Evolutionary conservation across 1,140 invertebrate genomes (phyloP).

Genomic region (Cotesia vestalis): DNA sequence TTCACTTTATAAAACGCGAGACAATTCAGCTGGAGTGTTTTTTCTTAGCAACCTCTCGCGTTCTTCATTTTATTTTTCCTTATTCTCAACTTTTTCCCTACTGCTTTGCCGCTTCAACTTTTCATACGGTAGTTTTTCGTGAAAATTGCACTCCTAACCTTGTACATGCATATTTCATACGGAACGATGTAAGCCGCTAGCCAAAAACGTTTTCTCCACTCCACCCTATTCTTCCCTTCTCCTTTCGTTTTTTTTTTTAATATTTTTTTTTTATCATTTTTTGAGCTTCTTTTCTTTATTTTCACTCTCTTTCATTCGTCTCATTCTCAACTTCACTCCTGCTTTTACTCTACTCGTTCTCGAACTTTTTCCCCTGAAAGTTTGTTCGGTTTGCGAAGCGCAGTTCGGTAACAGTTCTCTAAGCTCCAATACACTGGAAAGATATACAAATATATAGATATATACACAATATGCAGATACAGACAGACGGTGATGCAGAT

Average conservation of each 20-base stretch:
- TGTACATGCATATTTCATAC: slow-evolving; percentile 59
- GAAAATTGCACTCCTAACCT: slow-evolving; percentile 55
- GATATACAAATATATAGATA: too few relatives aligned
- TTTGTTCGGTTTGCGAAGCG: background rate
- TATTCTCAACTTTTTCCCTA: slow-evolving; percentile 26
- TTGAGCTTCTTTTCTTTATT: background rate
- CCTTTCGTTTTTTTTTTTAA: slow-evolving; percentile 12
- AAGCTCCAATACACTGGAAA: too few relatives aligned
- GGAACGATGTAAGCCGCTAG: slow-evolving; percentile 47
- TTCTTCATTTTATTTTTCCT: slow-evolving; percentile 22
- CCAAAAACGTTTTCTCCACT: slow-evolving; percentile 33
- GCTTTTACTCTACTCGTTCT: background rate
- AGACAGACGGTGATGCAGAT: too few relatives aligned
- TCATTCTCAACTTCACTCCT: background rate
- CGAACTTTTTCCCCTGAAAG: slow-evolving; percentile 17
- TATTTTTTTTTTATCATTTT: slow-evolving; percentile 14
- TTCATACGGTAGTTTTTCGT: slow-evolving; percentile 48
- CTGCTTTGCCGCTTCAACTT: slow-evolving; percentile 30
- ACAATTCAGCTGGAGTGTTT: background rate
- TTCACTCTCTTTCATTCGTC: background rate
- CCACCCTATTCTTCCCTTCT: background rate
- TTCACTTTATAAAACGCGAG: background rate
- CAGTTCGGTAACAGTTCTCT: background rate
- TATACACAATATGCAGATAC: too few relatives aligned
- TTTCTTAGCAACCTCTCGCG: slow-evolving; percentile 2